Percentiles rank a stretch among this genome's conserved stretches.
Evolutionary conservation across 1,140 invertebrate species (phyloP).

Genomic region (Brachionus koreanus): DNA sequence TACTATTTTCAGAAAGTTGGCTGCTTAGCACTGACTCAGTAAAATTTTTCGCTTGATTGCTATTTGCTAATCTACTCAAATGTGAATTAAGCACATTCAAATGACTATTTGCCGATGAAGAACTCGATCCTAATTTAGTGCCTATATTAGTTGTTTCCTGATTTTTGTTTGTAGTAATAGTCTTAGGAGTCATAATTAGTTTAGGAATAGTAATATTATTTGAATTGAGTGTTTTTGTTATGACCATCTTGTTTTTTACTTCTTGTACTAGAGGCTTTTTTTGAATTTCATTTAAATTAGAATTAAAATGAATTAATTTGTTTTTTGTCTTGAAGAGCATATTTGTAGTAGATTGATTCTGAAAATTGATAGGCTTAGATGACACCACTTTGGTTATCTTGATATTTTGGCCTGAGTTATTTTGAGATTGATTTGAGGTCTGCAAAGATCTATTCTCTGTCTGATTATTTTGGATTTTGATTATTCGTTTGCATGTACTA

Average conservation of each 20-base stretch:
- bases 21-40: neutral
- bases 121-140: neutral
- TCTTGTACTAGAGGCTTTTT: neutral
- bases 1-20: neutral
- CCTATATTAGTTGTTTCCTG: neutral
- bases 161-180: neutral
- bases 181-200: neutral
- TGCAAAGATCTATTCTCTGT: neutral
- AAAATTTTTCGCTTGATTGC: neutral
- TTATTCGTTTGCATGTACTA: slow-evolving; percentile 12
- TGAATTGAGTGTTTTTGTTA: neutral
- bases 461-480: slow-evolving; percentile 21
- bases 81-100: slow-evolving; percentile 17
- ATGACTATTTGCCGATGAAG: neutral
- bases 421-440: neutral
- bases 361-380: neutral
- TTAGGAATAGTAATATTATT: slow-evolving; percentile 12
- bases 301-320: neutral
- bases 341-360: neutral
- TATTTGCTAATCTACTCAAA: neutral
- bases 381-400: slow-evolving; percentile 37
- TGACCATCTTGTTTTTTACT: neutral
- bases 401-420: neutral
- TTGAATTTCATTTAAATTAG: slow-evolving; percentile 10
- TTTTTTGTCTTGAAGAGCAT: slow-evolving; percentile 23